Conservation (phyloP, 2,888 invertebrate species). For the Meiosimyza decipiens region DNA sequence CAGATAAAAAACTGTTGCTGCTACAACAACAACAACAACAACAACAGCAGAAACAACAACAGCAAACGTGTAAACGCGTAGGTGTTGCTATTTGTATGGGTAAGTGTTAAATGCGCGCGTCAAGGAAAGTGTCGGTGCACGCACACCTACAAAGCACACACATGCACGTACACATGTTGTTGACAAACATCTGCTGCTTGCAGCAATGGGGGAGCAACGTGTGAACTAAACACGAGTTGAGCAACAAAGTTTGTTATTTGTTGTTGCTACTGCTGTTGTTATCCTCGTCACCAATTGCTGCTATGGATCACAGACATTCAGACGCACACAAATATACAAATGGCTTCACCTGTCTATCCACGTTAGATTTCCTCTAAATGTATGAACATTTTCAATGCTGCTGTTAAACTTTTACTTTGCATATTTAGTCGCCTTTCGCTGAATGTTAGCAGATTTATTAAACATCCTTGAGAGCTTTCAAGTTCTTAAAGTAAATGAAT, state of each 20-base stretch:
- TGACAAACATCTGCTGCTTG: background rate
- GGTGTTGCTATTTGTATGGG: background rate
- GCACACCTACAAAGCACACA: conserved; percentile 30
- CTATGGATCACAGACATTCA: background rate
- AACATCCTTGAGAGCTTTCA: too few species aligned
- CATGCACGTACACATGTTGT: conserved; percentile 15
- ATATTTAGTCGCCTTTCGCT: conserved; percentile 8
- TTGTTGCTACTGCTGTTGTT: conserved; percentile 17
- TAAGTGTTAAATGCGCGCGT: conserved; percentile 21
- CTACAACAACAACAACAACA: background rate
- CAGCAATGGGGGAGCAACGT: conserved; percentile 28
- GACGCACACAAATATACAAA: background rate
- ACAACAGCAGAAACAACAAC: conserved; percentile 9
- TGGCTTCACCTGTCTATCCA: background rate
- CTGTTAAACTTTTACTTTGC: conserved; percentile 38
- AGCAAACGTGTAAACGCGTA: background rate
- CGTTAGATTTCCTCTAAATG: conserved; percentile 12
- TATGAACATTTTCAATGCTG: conserved; percentile 28
- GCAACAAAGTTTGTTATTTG: conserved; percentile 40
- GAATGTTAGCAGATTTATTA: too few species aligned
- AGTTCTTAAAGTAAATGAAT: too few species aligned
- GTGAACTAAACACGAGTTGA: conserved; percentile 45
- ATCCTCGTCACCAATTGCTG: conserved; percentile 19
- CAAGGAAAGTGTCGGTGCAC: conserved; percentile 31
- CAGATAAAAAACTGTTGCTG: conserved; percentile 33